These are phyloP conservation scores for Psilopsiagon aymara DNA, from an alignment of 2,113 vertebrate species.

Conservation along the genomic window DNA sequence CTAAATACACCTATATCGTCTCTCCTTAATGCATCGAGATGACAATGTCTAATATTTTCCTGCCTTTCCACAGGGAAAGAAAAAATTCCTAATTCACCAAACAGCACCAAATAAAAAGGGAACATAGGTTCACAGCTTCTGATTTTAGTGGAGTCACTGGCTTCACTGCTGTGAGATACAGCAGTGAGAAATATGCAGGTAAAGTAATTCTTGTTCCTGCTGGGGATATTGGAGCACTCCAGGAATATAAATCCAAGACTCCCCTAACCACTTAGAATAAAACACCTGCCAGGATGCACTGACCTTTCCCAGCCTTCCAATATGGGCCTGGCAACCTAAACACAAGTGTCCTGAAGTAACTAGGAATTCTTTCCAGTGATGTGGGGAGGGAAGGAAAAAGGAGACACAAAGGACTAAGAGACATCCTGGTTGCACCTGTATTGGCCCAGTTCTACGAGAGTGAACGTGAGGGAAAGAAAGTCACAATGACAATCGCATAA, in stretches of 20 bases:
- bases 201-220: neutral
- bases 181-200: neutral
- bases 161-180: neutral
- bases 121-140: neutral
- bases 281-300: neutral
- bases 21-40: neutral
- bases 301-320: neutral
- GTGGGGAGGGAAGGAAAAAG: neutral
- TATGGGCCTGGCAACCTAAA: neutral
- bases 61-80: neutral
- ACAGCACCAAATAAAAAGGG: neutral
- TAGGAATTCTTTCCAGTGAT: neutral
- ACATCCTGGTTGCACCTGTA: neutral
- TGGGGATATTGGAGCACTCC: neutral
- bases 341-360: neutral
- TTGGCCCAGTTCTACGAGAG: neutral
- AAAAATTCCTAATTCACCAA: neutral
- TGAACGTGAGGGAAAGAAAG: neutral
- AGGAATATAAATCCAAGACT: neutral
- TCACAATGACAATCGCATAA: neutral
- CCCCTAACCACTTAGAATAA: neutral
- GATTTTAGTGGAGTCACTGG: neutral
- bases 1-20: neutral
- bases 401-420: neutral
- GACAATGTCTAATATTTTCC: neutral